Evolutionary conservation across 2,888 invertebrate species (phyloP).

Genomic region (Eugnorisma glareosa): DNA sequence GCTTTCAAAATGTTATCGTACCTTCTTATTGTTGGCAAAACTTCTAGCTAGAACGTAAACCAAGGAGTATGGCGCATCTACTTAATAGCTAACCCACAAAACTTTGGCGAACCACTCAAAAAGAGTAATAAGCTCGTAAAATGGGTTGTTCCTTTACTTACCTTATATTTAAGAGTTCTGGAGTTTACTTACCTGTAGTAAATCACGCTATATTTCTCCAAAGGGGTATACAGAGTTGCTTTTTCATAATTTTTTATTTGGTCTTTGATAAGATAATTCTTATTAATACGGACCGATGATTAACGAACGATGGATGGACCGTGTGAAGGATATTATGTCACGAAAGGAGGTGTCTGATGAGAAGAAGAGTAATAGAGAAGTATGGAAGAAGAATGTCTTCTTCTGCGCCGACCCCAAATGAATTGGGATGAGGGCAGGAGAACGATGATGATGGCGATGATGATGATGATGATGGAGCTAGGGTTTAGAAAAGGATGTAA

Average conservation of each 20-base stretch:
- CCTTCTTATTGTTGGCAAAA: constrained; percentile 45
- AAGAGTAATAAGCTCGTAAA: constrained; percentile 58
- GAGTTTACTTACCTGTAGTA: neutral
- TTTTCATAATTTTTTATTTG: neutral
- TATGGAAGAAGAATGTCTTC: too few species aligned
- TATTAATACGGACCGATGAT: too few species aligned
- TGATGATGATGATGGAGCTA: too few species aligned
- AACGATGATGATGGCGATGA: too few species aligned
- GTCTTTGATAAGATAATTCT: neutral
- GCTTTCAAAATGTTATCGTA: constrained; percentile 39
- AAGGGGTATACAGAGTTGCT: neutral
- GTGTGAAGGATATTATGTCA: too few species aligned
- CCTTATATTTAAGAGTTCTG: constrained; percentile 10
- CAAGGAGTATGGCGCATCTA: constrained; percentile 34
- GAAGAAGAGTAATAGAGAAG: too few species aligned
- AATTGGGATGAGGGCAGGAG: too few species aligned
- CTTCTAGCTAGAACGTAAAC: constrained; percentile 37
- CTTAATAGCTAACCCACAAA: constrained; percentile 49
- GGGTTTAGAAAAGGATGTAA: neutral
- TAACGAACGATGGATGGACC: too few species aligned
- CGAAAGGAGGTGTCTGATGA: too few species aligned
- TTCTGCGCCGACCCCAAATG: too few species aligned
- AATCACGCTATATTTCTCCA: neutral
- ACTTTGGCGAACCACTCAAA: constrained; percentile 60
- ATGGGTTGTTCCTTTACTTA: constrained; percentile 44